Base-by-base conservation (phyloP, 2,113 vertebrate genomes). In the Girardinichthys multiradiatus region DNA sequence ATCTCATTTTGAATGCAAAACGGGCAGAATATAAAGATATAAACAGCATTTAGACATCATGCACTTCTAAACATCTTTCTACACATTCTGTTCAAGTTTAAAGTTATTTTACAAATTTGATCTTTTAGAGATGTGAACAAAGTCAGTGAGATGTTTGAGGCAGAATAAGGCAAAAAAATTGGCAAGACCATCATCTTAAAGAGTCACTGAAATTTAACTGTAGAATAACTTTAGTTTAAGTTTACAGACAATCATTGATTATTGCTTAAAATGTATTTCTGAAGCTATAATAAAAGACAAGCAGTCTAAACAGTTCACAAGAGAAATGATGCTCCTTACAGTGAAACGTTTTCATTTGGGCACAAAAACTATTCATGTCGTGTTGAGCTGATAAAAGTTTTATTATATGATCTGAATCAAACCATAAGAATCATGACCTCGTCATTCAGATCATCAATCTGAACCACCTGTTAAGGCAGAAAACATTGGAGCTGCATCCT, bases 401-500 rank as follows among this genome's bases (percentile, higher is more conserved):
- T 8, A 29, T 29, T 0, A 33, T 4, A 3, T 30, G 2, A 11
- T 71, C 59, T 54, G 31, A 0, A 64, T 62, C 0, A 30, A 7
- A 57, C 33, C 7, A 29, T 48, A 62, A 57, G 42, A 45, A 45
- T 17, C 17, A 28, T 64, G 3, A 19, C 17, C 19, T 33, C 10
- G 17, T 13, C 7, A 31, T 30, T 63, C 21, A 63, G 12, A 37
- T 5, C 15, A 4, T 1, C 15, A 81, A 77, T 76, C 77, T 66
- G 29, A 58, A 80, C 51, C 39, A 33, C n/a, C 63, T 54, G 9
- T 64, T 81, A 89, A 89, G 79, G 87, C 87, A 85, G 86, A 58
- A 59, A 45, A 72, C 21, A 68, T n/a, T 57, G 69, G 24, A 71
- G 19, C 4, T 37, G 26, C 35, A 69, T 83, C 64, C 81, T 68